Conservation (phyloP, 1,140 invertebrate species). For the Rhyacophila brunnea region DNA sequence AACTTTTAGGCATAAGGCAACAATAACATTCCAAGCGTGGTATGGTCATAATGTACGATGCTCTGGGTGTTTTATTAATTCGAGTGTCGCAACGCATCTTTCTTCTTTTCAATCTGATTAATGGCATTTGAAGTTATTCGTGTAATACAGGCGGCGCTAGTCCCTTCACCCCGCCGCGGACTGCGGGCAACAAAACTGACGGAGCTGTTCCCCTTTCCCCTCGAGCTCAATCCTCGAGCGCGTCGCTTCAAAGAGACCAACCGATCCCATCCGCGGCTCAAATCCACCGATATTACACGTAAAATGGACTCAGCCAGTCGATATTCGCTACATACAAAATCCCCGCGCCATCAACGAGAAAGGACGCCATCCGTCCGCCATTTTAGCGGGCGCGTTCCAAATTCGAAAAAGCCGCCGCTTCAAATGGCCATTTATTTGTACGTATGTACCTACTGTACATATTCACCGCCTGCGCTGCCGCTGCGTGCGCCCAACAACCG, state of each 20-base stretch:
- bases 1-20: too few species aligned
- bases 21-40: too few species aligned
- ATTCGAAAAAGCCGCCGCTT: conserved; percentile 11
- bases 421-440: too few species aligned
- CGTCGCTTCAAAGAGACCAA: conserved; percentile 10
- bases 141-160: conserved; percentile 12
- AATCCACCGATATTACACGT: conserved; percentile 30
- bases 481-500: neutral
- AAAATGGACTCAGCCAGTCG: conserved; percentile 28
- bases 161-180: conserved; percentile 12
- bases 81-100: too few species aligned
- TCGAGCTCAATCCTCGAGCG: neutral
- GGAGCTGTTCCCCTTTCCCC: conserved; percentile 8
- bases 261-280: conserved; percentile 24
- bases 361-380: conserved; percentile 20
- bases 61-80: too few species aligned
- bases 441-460: too few species aligned
- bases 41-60: too few species aligned
- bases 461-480: too few species aligned
- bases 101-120: too few species aligned
- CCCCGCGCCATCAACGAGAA: conserved; percentile 5
- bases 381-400: conserved; percentile 15
- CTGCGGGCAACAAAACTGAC: conserved; percentile 24
- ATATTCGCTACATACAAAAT: conserved; percentile 20
- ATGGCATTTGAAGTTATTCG: too few species aligned